phyloP scores from a whole-genome alignment of 2,113 vertebrate genomes.

The Anthoscopus minutus region DNA sequence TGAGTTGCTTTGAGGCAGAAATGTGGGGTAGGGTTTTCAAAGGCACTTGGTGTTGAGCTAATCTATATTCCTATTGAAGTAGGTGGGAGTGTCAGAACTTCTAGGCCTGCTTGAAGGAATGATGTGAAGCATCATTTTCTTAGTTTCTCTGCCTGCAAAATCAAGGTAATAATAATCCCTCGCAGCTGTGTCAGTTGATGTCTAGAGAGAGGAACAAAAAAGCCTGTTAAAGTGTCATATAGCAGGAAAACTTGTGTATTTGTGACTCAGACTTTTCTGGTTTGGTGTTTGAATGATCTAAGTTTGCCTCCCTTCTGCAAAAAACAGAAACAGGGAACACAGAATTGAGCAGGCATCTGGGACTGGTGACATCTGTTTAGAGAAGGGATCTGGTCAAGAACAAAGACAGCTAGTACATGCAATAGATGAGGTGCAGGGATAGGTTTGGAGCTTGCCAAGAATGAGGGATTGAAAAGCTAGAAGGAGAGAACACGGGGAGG shows the following conservation, averaged over 20 bases:
- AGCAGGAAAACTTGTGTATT: not conserved
- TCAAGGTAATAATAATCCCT: not conserved
- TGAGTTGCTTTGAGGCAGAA: not conserved
- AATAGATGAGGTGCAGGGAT: not conserved
- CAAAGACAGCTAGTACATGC: not conserved
- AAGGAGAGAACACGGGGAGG: not conserved
- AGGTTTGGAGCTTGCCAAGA: not conserved
- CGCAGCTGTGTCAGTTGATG: not conserved
- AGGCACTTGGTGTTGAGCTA: not conserved
- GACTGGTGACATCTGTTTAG: not conserved
- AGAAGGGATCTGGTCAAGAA: not conserved
- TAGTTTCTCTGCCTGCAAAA: not conserved
- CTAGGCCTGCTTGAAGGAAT: not conserved
- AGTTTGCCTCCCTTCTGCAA: not conserved
- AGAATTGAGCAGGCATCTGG: not conserved
- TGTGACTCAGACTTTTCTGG: not conserved
- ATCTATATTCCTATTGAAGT: not conserved
- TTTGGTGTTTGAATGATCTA: not conserved
- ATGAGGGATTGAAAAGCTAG: not conserved
- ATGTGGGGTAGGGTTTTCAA: not conserved
- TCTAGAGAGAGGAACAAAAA: not conserved
- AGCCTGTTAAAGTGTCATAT: not conserved
- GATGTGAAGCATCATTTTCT: not conserved
- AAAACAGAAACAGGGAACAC: not conserved
- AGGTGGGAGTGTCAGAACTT: not conserved